Evolutionary conservation across 2,797 vertebrate species (phyloP), one percentile per base, ranked within the genome.

Genomic region (Eidolon dupreanum): DNA sequence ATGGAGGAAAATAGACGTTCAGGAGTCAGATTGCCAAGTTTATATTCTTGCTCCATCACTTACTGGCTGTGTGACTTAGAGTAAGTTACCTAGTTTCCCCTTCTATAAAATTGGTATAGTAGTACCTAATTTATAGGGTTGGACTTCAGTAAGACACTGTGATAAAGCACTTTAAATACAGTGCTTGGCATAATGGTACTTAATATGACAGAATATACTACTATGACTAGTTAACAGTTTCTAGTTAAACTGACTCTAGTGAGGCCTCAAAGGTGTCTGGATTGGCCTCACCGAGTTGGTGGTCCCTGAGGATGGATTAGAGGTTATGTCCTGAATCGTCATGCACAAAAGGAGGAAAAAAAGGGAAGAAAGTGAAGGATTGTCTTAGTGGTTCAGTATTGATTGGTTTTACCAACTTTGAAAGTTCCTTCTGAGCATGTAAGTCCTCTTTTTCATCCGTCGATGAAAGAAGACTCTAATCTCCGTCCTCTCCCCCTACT

Each of bases 401-500:
- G 66, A 81, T 41, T n/a, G 73, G 19, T 71, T 63, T 74, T 55
- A 46, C 20, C 24, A 28, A 2, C 31, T 51, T 70, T 0, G 19
- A 43, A 43, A 61, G 57, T 13, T 92, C 51, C 59, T 41, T 51
- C 66, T 65, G 83, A 88, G 16, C 13, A 36, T 26, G 0, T 7
- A 6, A 26, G 10, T 20, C 46, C 7, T 83, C 55, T n/a, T 46
- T 22, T 17, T 66, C 15, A 28, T 19, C 31, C 24, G 13, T 3
- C 2, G 19, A n/a, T 43, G 78, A 36, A 31, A 51, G 55, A n/a
- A 4, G 9, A 28, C 46, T 5, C 15, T 31, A 5, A 20, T 36
- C 88, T 24, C 5, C 24, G 3, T 1, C 38, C 43, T 0, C 3
- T 0, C 12, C 38, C 57, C 4, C 36, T 19, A 6, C 38, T 31